Conservation (phyloP, 2,888 invertebrate species). For the Tipula vernalis region DNA sequence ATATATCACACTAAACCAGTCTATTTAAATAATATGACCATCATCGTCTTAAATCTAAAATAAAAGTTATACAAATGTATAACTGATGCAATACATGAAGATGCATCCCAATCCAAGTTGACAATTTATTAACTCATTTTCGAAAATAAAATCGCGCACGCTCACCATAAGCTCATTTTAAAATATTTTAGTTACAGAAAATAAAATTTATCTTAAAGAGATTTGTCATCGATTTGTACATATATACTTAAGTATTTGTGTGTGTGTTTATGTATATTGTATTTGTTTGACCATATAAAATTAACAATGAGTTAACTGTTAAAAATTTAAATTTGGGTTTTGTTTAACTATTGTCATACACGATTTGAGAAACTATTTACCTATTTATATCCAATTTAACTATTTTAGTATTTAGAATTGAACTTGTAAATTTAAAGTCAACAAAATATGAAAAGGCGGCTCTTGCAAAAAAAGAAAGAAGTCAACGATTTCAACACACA, state of each 20-base stretch:
- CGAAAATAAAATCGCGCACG: neutral
- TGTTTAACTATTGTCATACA: neutral
- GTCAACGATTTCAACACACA: neutral
- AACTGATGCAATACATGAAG: neutral
- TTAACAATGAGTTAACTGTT: neutral
- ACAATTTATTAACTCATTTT: neutral
- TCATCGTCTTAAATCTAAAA: neutral
- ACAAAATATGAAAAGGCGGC: neutral
- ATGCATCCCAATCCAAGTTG: too few relatives aligned
- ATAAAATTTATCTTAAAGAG: neutral
- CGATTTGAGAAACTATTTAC: neutral
- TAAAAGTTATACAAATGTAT: neutral
- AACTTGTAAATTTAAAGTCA: neutral
- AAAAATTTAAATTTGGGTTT: neutral
- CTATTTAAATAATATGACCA: neutral
- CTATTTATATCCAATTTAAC: neutral
- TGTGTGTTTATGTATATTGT: too few relatives aligned
- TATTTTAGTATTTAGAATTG: neutral
- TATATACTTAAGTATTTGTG: too few relatives aligned
- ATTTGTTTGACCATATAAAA: neutral
- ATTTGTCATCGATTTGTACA: neutral
- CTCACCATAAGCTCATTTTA: neutral
- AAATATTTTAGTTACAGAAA: neutral
- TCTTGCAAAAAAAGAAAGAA: neutral
- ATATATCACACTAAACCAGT: neutral